These are phyloP conservation scores for Ophion ventricosus DNA, from an alignment of 2,888 invertebrate species.

Conservation along the genomic window DNA sequence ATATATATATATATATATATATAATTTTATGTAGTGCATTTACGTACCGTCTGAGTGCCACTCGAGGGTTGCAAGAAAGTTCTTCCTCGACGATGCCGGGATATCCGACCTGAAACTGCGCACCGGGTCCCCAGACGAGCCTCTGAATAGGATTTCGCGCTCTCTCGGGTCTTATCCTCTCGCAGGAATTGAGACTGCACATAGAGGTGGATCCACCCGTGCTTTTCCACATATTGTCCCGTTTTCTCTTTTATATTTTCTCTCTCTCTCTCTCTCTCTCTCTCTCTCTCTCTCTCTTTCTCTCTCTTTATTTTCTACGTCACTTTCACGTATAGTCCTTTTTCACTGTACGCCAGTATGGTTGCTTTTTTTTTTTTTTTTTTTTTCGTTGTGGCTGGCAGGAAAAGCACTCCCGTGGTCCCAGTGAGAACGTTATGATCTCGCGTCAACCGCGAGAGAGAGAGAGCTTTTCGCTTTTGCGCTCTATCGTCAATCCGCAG, in stretches of 20 bases:
- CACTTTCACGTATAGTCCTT: neutral
- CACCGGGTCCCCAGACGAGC: conserved; percentile 78
- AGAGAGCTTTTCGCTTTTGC: conserved; percentile 13
- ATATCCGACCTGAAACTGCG: conserved; percentile 75
- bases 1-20: neutral
- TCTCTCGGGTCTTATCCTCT: conserved; percentile 80
- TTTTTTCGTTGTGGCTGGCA: neutral
- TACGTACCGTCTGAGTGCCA: conserved; percentile 78
- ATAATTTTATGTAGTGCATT: neutral
- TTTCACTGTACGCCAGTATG: conserved; percentile 4
- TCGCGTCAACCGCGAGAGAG: conserved; percentile 13
- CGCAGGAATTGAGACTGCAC: conserved; percentile 78
- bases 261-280: conserved; percentile 20
- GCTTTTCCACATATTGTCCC: conserved; percentile 62
- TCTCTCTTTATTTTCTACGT: neutral
- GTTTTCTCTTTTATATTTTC: conserved; percentile 43
- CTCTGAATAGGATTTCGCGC: conserved; percentile 79
- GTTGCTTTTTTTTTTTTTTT: conserved; percentile 21
- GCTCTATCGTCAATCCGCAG: neutral
- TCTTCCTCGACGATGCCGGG: conserved; percentile 75
- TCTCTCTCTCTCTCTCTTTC: conserved; percentile 13
- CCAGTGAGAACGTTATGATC: conserved; percentile 19
- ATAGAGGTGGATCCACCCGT: conserved; percentile 59
- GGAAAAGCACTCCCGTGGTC: conserved; percentile 29
- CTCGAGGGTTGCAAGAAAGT: conserved; percentile 76